Percentiles rank a stretch among this genome's conserved stretches.
Conservation (phyloP, 2,113 vertebrate species). For the Notechis scutatus region DNA sequence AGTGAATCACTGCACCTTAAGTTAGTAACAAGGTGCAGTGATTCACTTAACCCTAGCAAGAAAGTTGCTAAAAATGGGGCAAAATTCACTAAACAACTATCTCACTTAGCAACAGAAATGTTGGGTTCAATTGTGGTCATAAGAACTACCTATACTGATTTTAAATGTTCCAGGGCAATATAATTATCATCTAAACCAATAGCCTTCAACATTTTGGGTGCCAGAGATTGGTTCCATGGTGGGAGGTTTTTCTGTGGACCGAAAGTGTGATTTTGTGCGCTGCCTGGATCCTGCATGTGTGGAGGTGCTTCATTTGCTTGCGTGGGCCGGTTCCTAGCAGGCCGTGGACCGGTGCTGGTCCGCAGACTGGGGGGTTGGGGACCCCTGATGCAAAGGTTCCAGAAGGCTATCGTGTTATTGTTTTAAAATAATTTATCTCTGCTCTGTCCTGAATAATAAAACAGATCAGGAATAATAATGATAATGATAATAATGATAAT, state of each 20-base stretch:
- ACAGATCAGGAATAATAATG: neutral
- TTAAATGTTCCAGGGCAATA: neutral
- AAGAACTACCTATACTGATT: neutral
- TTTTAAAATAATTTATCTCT: neutral
- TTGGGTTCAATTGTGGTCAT: neutral
- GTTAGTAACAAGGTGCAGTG: too few relatives aligned
- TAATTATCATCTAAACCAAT: neutral
- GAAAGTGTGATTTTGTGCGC: neutral
- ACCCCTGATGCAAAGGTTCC: neutral
- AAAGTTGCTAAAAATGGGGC: too few relatives aligned
- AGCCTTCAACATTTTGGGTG: neutral
- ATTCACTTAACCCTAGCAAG: too few relatives aligned
- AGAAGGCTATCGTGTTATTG: neutral
- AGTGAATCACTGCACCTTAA: too few relatives aligned
- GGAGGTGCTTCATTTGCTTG: neutral
- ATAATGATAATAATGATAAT: too few relatives aligned
- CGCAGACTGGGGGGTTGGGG: neutral
- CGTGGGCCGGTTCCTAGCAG: neutral
- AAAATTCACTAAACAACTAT: neutral
- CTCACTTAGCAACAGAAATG: neutral
- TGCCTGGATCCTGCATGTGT: neutral
- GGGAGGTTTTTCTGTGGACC: neutral
- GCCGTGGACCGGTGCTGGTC: neutral
- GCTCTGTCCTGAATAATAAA: neutral
- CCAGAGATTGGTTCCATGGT: neutral